Conservation (phyloP, 2,113 vertebrate genomes). For the Tursiops truncatus region DNA sequence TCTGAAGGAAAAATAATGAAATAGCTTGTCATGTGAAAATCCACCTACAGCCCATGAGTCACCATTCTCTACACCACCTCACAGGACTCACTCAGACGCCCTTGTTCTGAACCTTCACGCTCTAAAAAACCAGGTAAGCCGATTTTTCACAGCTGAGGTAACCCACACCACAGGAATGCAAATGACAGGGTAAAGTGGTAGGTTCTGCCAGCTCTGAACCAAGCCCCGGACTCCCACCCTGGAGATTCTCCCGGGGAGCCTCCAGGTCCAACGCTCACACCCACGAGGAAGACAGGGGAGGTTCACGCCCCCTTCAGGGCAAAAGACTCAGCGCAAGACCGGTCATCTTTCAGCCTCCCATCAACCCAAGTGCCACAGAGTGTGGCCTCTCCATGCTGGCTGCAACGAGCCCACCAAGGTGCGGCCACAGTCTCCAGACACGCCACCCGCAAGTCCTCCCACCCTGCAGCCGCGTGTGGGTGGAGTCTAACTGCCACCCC, state of each 20-base stretch:
- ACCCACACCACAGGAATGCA: not conserved
- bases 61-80: not conserved
- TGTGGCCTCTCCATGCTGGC: fast-evolving
- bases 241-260: not conserved
- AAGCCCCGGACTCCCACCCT: fast-evolving
- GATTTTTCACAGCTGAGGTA: not conserved
- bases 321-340: not conserved
- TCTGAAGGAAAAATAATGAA: not conserved
- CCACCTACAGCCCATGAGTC: fast-evolving
- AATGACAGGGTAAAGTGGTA: too few relatives aligned
- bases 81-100: fast-evolving
- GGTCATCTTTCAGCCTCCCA: too few relatives aligned
- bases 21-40: not conserved
- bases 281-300: not conserved
- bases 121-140: not conserved
- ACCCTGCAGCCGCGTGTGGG: not conserved
- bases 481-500: fast-evolving
- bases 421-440: not conserved
- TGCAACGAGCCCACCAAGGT: not conserved
- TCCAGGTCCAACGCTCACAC: fast-evolving
- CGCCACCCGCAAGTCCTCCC: not conserved
- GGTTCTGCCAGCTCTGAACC: not conserved
- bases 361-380: fast-evolving
- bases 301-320: not conserved
- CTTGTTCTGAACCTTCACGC: fast-evolving